Evolutionary conservation across 2,113 vertebrate species (phyloP).

Genomic region (Scatophagus argus): DNA sequence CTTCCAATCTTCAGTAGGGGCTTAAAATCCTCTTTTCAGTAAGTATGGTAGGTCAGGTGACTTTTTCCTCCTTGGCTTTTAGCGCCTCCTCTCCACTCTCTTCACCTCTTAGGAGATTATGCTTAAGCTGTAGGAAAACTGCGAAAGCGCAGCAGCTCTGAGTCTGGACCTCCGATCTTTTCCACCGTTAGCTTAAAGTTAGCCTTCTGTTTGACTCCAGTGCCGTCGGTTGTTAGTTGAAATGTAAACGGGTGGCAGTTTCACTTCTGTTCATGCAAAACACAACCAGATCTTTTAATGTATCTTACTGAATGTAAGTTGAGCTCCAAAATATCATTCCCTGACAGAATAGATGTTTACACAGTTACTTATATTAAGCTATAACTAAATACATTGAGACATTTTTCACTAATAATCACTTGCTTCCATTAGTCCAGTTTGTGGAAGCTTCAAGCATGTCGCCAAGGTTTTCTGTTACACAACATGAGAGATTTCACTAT

Average conservation of each 20-base stretch:
- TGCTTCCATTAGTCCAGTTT: no score
- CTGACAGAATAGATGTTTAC: background rate
- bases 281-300: background rate
- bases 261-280: background rate
- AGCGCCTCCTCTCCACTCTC: background rate
- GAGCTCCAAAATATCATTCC: background rate
- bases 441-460: background rate
- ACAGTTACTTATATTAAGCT: no score
- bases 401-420: no score
- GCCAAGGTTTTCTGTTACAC: background rate
- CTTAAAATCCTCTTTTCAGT: slow-evolving; percentile 15
- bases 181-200: background rate
- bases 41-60: background rate
- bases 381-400: no score
- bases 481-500: no score
- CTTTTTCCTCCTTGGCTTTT: background rate
- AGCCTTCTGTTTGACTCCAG: background rate
- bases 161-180: slow-evolving; percentile 11
- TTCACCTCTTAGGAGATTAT: background rate
- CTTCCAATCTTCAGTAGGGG: background rate
- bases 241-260: background rate
- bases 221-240: background rate
- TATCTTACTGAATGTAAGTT: background rate
- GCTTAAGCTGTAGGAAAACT: slow-evolving; percentile 12
- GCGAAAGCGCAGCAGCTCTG: background rate